Evolutionary conservation across 2,113 vertebrate species (phyloP).

Genomic region (Aspiorhynchus laticeps): DNA sequence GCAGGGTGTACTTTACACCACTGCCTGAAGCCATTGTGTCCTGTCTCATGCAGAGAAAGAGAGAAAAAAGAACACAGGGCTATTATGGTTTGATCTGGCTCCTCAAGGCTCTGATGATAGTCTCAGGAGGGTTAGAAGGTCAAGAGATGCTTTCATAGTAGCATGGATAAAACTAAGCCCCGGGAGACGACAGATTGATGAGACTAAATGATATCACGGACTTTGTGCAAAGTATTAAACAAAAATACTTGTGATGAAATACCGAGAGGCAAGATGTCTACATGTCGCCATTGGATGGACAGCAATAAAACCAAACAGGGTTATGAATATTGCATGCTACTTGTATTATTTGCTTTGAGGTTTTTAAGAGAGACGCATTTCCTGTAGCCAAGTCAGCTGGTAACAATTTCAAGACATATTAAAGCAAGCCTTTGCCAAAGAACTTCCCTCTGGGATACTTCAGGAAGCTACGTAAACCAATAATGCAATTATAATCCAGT

Average conservation of each 20-base stretch:
- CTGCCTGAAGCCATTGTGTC: constrained; percentile 47
- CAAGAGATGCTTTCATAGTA: constrained; percentile 56
- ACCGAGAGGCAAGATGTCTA: constrained; percentile 59
- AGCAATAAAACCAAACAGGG: constrained; percentile 61
- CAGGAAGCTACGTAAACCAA: constrained; percentile 74
- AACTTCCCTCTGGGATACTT: constrained; percentile 74
- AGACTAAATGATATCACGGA: constrained; percentile 56
- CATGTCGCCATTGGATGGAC: constrained; percentile 57
- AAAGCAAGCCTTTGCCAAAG: constrained; percentile 73
- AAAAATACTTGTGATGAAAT: constrained; percentile 61
- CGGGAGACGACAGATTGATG: constrained; percentile 58
- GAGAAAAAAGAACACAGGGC: constrained; percentile 48
- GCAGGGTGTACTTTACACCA: constrained; percentile 44
- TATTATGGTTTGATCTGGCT: constrained; percentile 56
- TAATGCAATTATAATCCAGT: constrained; percentile 74
- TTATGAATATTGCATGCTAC: constrained; percentile 70
- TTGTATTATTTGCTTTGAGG: constrained; percentile 74
- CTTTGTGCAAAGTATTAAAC: constrained; percentile 48
- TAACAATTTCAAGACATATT: constrained; percentile 78
- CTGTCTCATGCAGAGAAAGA: constrained; percentile 38
- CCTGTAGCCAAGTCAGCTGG: constrained; percentile 75
- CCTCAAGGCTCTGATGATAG: constrained; percentile 55
- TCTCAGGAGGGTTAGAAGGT: constrained; percentile 55
- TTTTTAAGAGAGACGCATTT: constrained; percentile 76
- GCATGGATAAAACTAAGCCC: constrained; percentile 52